These are phyloP conservation scores for Sphaerophoria taeniata DNA, from an alignment of 2,888 invertebrate genomes.

Conservation along the genomic window DNA sequence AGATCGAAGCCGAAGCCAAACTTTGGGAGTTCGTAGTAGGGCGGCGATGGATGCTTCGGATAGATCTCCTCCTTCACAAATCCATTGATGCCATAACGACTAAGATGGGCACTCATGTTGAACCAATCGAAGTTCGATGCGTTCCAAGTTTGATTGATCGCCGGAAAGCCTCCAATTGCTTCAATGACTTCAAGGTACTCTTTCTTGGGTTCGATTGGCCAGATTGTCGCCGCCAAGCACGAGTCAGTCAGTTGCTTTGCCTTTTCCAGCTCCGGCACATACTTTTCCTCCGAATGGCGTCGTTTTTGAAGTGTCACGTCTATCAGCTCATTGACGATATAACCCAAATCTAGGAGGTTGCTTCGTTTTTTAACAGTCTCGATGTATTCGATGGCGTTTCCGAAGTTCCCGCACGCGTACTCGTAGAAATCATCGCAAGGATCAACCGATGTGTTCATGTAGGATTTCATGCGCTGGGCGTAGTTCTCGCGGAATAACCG, in stretches of 20 bases:
- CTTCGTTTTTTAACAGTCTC: constrained; percentile 76
- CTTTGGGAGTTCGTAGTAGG: constrained; percentile 79
- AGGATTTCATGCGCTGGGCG: constrained; percentile 77
- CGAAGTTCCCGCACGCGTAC: constrained; percentile 81
- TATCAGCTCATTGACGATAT: constrained; percentile 75
- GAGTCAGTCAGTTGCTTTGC: constrained; percentile 77
- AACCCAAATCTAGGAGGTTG: constrained; percentile 79
- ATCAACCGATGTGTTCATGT: constrained; percentile 78
- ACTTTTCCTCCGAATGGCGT: constrained; percentile 67
- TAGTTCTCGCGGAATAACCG: constrained; percentile 75
- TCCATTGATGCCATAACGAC: constrained; percentile 77
- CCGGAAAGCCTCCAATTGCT: constrained; percentile 80
- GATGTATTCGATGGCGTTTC: constrained; percentile 75
- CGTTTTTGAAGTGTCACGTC: constrained; percentile 74
- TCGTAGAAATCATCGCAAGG: constrained; percentile 81
- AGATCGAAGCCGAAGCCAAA: constrained; percentile 79
- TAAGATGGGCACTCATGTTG: constrained; percentile 80
- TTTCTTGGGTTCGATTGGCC: constrained; percentile 77
- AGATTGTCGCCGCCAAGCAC: constrained; percentile 76
- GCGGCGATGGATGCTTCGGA: constrained; percentile 77
- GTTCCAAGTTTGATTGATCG: constrained; percentile 77
- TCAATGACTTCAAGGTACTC: constrained; percentile 79
- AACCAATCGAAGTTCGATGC: constrained; percentile 79
- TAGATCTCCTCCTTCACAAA: constrained; percentile 77
- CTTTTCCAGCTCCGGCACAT: constrained; percentile 77